phyloP scores from a whole-genome alignment of 2,888 invertebrate species.

The Apeira syringaria region DNA sequence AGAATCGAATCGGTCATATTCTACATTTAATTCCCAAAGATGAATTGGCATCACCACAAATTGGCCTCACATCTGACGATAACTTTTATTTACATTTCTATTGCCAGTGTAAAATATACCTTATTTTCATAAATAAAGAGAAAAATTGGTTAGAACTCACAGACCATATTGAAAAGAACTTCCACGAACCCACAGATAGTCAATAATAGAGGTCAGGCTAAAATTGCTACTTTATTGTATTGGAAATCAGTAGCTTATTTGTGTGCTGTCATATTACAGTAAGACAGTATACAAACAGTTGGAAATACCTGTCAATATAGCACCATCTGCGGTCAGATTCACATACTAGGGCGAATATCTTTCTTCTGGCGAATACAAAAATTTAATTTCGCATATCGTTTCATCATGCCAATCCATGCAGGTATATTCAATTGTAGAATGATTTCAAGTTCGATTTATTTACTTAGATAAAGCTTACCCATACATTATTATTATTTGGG shows the following conservation, averaged over 20 bases:
- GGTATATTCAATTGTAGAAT: too few relatives aligned
- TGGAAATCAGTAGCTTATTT: neutral
- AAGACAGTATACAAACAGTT: slow-evolving; percentile 21
- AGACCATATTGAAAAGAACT: slow-evolving; percentile 29
- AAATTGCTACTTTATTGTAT: neutral
- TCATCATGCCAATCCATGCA: too few relatives aligned
- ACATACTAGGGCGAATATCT: too few relatives aligned
- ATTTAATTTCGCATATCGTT: too few relatives aligned
- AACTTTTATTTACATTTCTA: slow-evolving; percentile 32
- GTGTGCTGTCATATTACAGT: slow-evolving; percentile 7
- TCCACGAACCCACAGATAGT: neutral
- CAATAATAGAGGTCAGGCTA: slow-evolving; percentile 2
- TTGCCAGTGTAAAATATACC: slow-evolving; percentile 25
- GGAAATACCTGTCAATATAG: slow-evolving; percentile 6
- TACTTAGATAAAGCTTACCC: too few relatives aligned
- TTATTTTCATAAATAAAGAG: slow-evolving; percentile 18
- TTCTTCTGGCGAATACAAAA: too few relatives aligned
- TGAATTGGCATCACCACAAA: slow-evolving; percentile 70
- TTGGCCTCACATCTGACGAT: slow-evolving; percentile 54
- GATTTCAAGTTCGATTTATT: too few relatives aligned
- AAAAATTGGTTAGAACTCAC: neutral
- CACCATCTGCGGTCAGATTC: slow-evolving; percentile 6
- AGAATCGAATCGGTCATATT: slow-evolving; percentile 58
- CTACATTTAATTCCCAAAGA: slow-evolving; percentile 59
- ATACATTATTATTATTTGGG: too few relatives aligned